Base-by-base conservation (phyloP, 2,888 invertebrate genomes). In the Lycophotia porphyrea region DNA sequence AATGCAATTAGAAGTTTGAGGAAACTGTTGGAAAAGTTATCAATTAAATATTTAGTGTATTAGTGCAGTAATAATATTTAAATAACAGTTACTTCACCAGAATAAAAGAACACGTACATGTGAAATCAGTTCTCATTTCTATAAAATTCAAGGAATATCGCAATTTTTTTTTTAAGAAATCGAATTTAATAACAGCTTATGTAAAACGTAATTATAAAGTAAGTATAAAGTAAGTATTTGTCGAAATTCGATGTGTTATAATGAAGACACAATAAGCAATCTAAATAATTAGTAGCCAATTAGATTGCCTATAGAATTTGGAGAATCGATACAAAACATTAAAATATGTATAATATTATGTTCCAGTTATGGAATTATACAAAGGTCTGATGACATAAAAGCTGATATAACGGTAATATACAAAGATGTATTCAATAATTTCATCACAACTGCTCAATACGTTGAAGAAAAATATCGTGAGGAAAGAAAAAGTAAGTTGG, bases 181-280 rank as follows among this genome's bases (percentile, higher is more conserved):
- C 24, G 2, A 42, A 52, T 72, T 49, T 47, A 64, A 65, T 79
- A 60, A 84, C 18, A 64, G 47, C 47, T 71, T 72, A 68, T 60
- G n/a, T 69, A 81, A 84, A 70, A 15, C 68, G 34, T 69, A 58
- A 76, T 69, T 81, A 66, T 63, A 58, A 52, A 24, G 27, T 34
- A 39, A 21, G 31, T 31, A n/a, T 71, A n/a, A n/a, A n/a, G n/a
- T n/a, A n/a, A n/a, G n/a, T 44, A 71, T 79, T 68, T 39, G 44
- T 44, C 44, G 64, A 64, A 73, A 71, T 55, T 34, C 18, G 24
- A 49, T 55, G 39, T 63, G 42, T 58, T 44, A 52, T 70, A 81
- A 64, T 77, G 34, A 82, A 76, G 55, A 76, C 61, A 70, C 55
- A 58, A 60, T 58, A 36, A 34, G 66, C 31, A 84, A 76, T 84